Conservation (phyloP, 2,797 vertebrate genomes). For the Lacerta bilineata region DNA sequence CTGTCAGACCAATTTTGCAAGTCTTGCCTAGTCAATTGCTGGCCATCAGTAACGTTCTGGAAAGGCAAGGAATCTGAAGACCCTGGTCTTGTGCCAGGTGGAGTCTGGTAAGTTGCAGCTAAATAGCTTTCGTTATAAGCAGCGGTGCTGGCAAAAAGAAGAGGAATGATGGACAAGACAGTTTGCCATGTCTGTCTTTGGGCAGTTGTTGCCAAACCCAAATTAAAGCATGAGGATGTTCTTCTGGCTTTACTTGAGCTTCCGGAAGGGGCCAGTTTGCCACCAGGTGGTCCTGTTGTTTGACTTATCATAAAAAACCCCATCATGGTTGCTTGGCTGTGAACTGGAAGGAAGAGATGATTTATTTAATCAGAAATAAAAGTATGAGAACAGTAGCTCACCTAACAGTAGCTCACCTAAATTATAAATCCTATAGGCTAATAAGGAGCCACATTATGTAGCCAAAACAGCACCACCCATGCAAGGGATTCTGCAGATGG, state of each 20-base stretch:
- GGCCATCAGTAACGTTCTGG: accelerated
- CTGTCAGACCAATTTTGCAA: accelerated
- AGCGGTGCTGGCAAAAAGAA: accelerated
- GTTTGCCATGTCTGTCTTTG: accelerated
- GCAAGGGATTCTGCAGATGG: too few species aligned
- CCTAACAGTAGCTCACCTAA: not conserved
- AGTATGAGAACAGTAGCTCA: not conserved
- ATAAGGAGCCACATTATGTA: too few species aligned
- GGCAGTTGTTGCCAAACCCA: accelerated
- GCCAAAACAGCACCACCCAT: too few species aligned
- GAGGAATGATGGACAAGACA: not conserved
- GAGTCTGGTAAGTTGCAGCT: accelerated
- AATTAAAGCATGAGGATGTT: accelerated
- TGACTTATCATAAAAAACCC: accelerated
- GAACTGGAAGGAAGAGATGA: not conserved
- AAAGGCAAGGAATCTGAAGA: accelerated
- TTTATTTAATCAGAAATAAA: not conserved
- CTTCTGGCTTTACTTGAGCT: accelerated
- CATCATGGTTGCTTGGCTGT: slow-evolving; percentile 23
- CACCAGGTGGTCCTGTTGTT: accelerated
- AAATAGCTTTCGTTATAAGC: accelerated
- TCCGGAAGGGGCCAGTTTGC: accelerated
- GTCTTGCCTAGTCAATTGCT: accelerated
- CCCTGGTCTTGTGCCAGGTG: accelerated
- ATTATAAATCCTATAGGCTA: too few species aligned